These are phyloP conservation scores for Polydrusus pterygomalis DNA, from an alignment of 2,888 invertebrate genomes.

Conservation along the genomic window DNA sequence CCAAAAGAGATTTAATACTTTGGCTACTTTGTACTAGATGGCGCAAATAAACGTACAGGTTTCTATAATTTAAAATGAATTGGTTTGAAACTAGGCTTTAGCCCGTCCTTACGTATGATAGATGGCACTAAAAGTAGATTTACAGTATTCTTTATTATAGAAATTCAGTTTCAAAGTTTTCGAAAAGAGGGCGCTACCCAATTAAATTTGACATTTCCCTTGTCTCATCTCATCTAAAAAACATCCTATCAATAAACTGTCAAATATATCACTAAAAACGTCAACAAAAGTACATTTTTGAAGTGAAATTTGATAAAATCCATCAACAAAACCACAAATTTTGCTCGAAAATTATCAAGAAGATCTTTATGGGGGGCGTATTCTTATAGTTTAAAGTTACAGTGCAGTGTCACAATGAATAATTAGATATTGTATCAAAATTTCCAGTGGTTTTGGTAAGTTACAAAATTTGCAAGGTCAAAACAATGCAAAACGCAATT, in stretches of 20 bases:
- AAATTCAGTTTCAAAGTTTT: no score
- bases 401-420: slow-evolving; percentile 14
- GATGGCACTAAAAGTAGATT: no score
- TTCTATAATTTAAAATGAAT: no score
- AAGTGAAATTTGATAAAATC: slow-evolving; percentile 23
- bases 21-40: no score
- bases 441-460: slow-evolving; percentile 27
- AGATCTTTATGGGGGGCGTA: slow-evolving; percentile 16
- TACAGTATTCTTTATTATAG: no score
- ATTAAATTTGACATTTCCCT: no score
- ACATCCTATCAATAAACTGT: background rate
- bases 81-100: no score
- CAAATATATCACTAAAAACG: background rate
- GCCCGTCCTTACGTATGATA: no score
- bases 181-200: no score
- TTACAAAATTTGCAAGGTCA: slow-evolving; percentile 30
- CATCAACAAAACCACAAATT: slow-evolving; percentile 6
- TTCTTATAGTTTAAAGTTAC: background rate
- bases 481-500: slow-evolving; percentile 28
- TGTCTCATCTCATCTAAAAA: no score
- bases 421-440: background rate
- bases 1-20: no score
- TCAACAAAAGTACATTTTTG: slow-evolving; percentile 19
- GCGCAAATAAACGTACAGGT: no score
- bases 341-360: background rate